Evolutionary conservation across 2,113 vertebrate genomes (phyloP).

Genomic region (Rhegmatorhina hoffmannsi): DNA sequence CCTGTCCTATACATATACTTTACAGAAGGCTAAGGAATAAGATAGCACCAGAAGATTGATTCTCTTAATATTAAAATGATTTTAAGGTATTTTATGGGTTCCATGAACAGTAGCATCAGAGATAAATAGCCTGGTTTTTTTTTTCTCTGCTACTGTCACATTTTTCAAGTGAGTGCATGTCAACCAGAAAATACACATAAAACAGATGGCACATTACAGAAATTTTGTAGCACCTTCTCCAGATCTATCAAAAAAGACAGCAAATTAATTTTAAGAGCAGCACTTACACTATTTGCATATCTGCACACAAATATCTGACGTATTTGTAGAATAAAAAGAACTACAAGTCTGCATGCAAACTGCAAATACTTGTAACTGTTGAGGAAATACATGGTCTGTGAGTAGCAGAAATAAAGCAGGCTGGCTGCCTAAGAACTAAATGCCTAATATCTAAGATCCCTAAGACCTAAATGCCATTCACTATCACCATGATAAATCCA

Average conservation of each 20-base stretch:
- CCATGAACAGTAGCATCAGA: not conserved
- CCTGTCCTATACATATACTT: not conserved
- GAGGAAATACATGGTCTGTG: not conserved
- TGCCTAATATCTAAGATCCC: no score
- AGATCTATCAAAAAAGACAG: not conserved
- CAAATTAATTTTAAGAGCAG: conserved; percentile 10
- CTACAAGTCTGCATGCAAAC: not conserved
- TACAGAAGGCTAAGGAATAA: not conserved
- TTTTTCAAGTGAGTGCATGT: not conserved
- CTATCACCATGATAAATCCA: not conserved
- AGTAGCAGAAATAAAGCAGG: not conserved
- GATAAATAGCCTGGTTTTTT: not conserved
- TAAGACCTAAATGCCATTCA: not conserved
- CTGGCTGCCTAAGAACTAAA: not conserved
- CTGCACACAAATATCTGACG: not conserved
- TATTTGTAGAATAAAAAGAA: not conserved
- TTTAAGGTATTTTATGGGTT: not conserved
- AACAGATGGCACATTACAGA: conserved; percentile 3
- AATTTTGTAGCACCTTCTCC: conserved; percentile 15
- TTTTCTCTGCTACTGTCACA: not conserved
- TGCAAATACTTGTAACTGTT: not conserved
- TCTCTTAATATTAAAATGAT: not conserved
- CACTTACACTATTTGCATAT: not conserved
- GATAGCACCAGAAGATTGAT: not conserved
- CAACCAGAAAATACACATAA: not conserved